phyloP scores from a whole-genome alignment of 1,140 invertebrate species.

The Macrocentrus cingulum region DNA sequence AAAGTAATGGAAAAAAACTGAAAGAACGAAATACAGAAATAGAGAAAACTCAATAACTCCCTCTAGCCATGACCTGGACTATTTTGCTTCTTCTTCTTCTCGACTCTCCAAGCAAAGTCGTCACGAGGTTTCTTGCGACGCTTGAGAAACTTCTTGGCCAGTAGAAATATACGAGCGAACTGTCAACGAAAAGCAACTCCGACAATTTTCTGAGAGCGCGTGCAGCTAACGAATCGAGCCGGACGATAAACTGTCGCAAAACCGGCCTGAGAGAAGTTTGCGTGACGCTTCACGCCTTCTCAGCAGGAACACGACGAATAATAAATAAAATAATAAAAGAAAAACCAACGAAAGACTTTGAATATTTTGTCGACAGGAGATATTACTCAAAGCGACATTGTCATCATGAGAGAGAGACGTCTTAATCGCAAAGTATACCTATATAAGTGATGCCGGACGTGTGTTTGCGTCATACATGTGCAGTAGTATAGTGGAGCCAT shows the following conservation, averaged over 20 bases:
- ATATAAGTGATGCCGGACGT: too few relatives aligned
- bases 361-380: too few relatives aligned
- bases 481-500: slow-evolving; percentile 4
- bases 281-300: slow-evolving; percentile 4
- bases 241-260: slow-evolving; percentile 9
- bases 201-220: not conserved
- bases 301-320: not conserved
- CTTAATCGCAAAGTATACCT: too few relatives aligned
- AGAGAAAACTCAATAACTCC: not conserved
- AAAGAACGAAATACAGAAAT: not conserved
- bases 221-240: slow-evolving; percentile 15
- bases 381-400: too few relatives aligned
- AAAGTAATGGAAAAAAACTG: not conserved
- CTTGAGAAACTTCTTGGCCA: not conserved
- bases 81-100: not conserved
- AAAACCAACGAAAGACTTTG: too few relatives aligned
- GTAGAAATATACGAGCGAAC: not conserved
- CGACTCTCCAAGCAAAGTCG: not conserved
- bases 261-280: slow-evolving; percentile 24
- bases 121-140: not conserved
- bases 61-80: not conserved
- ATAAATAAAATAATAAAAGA: not conserved
- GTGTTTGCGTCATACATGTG: too few relatives aligned
- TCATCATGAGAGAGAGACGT: too few relatives aligned
- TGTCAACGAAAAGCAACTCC: not conserved